Percentiles rank a stretch among this genome's conserved stretches.
Evolutionary conservation across 2,888 invertebrate species (phyloP).

Genomic region (Unio delphinus): DNA sequence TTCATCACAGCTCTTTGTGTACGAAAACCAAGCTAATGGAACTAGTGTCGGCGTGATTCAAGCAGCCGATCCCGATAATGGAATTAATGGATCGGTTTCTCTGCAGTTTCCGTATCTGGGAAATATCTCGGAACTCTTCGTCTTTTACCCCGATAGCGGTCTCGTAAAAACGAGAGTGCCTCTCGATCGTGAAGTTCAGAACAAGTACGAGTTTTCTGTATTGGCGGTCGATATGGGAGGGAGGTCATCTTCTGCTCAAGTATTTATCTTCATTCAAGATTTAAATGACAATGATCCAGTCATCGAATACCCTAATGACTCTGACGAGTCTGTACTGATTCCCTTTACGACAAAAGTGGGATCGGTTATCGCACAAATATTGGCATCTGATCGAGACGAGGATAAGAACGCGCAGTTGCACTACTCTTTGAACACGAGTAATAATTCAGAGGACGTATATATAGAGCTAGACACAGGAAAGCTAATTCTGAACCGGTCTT

Average conservation of each 20-base stretch:
- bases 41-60: slow-evolving; percentile 47
- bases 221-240: slow-evolving; percentile 56
- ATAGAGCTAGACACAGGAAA: slow-evolving; percentile 41
- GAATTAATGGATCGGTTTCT: slow-evolving; percentile 44
- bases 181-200: slow-evolving; percentile 48
- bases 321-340: slow-evolving; percentile 44
- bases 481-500: slow-evolving; percentile 36
- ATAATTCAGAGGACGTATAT: slow-evolving; percentile 37
- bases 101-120: slow-evolving; percentile 24
- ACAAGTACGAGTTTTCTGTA: slow-evolving; percentile 47
- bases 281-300: slow-evolving; percentile 61
- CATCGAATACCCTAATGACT: slow-evolving; percentile 49
- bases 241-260: slow-evolving; percentile 46
- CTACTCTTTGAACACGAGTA: slow-evolving; percentile 43
- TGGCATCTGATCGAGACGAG: slow-evolving; percentile 48
- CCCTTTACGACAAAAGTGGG: slow-evolving; percentile 26
- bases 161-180: slow-evolving; percentile 36
- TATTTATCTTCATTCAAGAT: slow-evolving; percentile 54
- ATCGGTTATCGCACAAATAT: slow-evolving; percentile 33
- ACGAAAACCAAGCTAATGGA: slow-evolving; percentile 40
- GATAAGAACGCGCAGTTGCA: slow-evolving; percentile 49
- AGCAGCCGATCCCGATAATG: slow-evolving; percentile 51
- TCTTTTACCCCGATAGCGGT: slow-evolving; percentile 30
- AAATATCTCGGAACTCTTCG: slow-evolving; percentile 27
- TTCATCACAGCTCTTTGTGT: slow-evolving; percentile 38